Conservation (phyloP, 2,888 invertebrate species). For the Rhogogaster chlorosoma region DNA sequence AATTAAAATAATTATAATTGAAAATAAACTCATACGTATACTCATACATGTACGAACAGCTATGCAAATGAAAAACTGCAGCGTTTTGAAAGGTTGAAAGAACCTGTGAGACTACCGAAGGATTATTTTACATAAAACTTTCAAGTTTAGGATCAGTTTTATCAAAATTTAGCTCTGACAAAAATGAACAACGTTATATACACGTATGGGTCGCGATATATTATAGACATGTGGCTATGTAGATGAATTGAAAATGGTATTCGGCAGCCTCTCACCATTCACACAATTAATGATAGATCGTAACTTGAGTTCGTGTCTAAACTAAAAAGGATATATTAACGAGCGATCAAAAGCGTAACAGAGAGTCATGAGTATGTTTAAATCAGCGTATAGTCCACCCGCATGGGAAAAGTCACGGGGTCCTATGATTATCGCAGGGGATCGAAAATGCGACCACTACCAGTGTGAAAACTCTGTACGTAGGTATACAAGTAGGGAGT, state of each 20-base stretch:
- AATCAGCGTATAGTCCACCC: conserved; percentile 60
- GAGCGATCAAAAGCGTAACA: not conserved
- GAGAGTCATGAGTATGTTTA: conserved; percentile 54
- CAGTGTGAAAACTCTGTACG: not conserved
- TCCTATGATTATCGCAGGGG: conserved; percentile 49
- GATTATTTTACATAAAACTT: not conserved
- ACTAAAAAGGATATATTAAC: conserved; percentile 34
- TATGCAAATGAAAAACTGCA: not conserved
- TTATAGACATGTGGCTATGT: not conserved
- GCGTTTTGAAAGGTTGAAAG: not conserved
- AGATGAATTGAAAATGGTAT: not conserved
- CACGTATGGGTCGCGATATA: not conserved
- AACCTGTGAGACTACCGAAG: not conserved
- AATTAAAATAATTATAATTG: conserved; percentile 14
- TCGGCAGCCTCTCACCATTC: not conserved
- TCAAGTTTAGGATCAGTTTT: not conserved
- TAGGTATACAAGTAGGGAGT: not conserved
- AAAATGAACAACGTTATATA: no score
- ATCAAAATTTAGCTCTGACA: not conserved
- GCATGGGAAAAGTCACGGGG: conserved; percentile 59
- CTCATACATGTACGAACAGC: not conserved
- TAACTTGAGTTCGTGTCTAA: conserved; percentile 2
- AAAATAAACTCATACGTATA: conserved; percentile 10
- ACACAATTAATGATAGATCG: not conserved
- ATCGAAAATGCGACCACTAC: conserved; percentile 1